These are phyloP conservation scores for Trachelus stipa DNA, from an alignment of 2,888 invertebrate species.

Conservation along the genomic window DNA sequence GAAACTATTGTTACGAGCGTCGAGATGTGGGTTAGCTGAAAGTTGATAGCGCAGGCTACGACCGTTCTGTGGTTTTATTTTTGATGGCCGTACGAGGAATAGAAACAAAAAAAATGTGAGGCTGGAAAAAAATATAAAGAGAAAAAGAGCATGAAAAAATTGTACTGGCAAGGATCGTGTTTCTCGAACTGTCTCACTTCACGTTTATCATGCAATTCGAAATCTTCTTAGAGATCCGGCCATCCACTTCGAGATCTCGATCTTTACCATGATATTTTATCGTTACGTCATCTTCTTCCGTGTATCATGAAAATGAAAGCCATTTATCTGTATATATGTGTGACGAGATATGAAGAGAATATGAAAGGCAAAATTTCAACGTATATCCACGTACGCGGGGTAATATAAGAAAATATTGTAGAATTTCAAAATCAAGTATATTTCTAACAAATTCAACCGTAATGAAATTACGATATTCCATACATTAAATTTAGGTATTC, in stretches of 20 bases:
- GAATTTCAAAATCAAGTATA: conserved; percentile 7
- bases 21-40: not conserved
- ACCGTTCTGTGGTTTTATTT: not conserved
- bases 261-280: not conserved
- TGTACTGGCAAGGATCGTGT: not conserved
- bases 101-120: conserved; percentile 4
- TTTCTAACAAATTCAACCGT: conserved; percentile 19
- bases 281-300: not conserved
- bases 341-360: not conserved
- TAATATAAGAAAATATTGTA: not conserved
- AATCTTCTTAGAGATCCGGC: not conserved
- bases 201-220: not conserved
- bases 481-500: conserved; percentile 26
- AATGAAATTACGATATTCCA: conserved; percentile 27
- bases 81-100: not conserved
- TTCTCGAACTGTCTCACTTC: not conserved
- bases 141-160: not conserved
- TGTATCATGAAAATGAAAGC: no score
- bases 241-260: not conserved
- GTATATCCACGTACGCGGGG: not conserved
- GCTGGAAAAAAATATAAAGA: not conserved
- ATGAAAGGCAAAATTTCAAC: not conserved
- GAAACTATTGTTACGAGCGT: conserved; percentile 31
- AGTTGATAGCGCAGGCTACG: not conserved
- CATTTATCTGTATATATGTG: no score